Evolutionary conservation across 2,888 invertebrate genomes (phyloP).

Genomic region (Apomyelois bistriatella): DNA sequence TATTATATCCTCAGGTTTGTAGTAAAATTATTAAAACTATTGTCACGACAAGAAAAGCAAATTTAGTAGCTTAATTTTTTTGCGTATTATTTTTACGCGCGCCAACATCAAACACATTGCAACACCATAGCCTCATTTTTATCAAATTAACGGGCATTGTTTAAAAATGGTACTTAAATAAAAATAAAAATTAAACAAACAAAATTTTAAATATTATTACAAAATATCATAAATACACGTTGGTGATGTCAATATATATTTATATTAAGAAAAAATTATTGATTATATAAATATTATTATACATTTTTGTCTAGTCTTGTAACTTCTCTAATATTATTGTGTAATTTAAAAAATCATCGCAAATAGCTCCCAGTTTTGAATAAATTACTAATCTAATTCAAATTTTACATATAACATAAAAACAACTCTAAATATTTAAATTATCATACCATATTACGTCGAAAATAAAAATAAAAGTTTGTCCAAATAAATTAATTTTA

Average conservation of each 20-base stretch:
- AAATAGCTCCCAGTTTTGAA: not conserved
- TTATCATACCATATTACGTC: not conserved
- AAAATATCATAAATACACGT: slow-evolving; percentile 3
- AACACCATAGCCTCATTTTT: slow-evolving; percentile 4
- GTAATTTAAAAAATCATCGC: not conserved
- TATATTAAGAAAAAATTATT: too few relatives aligned
- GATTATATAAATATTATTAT: too few relatives aligned
- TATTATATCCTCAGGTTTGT: too few relatives aligned
- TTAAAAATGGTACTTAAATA: too few relatives aligned
- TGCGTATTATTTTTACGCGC: too few relatives aligned
- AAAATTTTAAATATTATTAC: not conserved
- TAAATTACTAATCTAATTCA: not conserved
- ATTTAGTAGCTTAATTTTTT: too few relatives aligned
- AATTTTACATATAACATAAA: not conserved
- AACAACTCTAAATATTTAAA: slow-evolving; percentile 2
- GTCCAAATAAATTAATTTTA: not conserved
- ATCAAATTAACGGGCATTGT: not conserved
- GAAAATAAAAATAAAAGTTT: not conserved
- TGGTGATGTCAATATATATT: slow-evolving; percentile 1
- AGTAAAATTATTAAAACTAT: too few relatives aligned
- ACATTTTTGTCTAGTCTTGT: too few relatives aligned
- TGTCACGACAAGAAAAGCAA: too few relatives aligned
- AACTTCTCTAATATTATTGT: too few relatives aligned
- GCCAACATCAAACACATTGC: too few relatives aligned
- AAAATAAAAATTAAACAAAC: not conserved